These are phyloP conservation scores for Hylia prasina DNA, from an alignment of 2,113 vertebrate genomes.

Conservation along the genomic window DNA sequence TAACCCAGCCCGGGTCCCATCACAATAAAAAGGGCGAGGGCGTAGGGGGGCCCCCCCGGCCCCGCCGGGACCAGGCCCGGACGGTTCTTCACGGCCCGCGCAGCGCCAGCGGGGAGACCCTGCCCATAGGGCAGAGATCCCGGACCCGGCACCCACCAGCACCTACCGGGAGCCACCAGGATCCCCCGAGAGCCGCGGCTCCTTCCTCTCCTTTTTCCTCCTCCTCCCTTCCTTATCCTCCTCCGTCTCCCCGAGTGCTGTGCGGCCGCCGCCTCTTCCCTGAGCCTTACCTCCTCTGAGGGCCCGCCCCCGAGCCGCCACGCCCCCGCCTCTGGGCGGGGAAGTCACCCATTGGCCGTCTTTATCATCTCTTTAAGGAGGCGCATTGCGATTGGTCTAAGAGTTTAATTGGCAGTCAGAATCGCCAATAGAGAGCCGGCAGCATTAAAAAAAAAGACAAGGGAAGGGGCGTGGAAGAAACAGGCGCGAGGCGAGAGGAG, in stretches of 20 bases:
- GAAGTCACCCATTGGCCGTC: not conserved
- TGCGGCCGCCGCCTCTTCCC: not conserved
- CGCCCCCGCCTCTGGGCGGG: not conserved
- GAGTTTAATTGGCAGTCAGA: fast-evolving
- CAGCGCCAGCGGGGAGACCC: not conserved
- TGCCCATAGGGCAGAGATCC: not conserved
- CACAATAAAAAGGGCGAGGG: slow-evolving; percentile 6
- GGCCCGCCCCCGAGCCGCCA: not conserved
- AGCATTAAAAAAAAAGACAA: not conserved
- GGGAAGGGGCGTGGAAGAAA: not conserved
- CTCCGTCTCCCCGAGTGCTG: not conserved
- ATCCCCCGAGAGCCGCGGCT: not conserved
- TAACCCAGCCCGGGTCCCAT: not conserved
- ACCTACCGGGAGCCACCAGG: not conserved
- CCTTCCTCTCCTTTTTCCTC: not conserved
- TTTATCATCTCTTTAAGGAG: not conserved
- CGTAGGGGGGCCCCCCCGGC: not conserved
- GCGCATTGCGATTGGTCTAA: fast-evolving
- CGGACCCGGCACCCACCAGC: not conserved
- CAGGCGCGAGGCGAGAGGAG: not conserved
- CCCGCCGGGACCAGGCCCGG: not conserved
- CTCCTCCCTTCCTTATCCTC: not conserved
- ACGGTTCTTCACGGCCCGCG: not conserved
- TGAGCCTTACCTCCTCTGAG: not conserved
- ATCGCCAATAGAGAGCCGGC: fast-evolving